Conservation (phyloP, 2,888 invertebrate species). For the Polydesmus complanatus region DNA sequence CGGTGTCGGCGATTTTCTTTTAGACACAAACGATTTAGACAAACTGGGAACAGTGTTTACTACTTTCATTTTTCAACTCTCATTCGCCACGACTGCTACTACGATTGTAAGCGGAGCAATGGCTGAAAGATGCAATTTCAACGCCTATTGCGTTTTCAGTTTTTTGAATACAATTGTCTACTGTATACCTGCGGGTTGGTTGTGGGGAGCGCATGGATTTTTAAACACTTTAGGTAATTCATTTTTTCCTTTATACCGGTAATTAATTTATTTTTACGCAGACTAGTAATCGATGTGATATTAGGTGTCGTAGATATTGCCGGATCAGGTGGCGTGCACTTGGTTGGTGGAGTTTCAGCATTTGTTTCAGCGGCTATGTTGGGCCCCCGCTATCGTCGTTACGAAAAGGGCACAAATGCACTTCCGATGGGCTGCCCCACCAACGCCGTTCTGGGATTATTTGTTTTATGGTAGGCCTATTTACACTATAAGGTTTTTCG, state of each 20-base stretch:
- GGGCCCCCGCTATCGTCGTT: constrained; percentile 63
- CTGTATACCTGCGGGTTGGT: constrained; percentile 86
- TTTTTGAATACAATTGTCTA: constrained; percentile 77
- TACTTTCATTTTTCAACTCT: constrained; percentile 34
- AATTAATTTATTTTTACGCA: too few relatives aligned
- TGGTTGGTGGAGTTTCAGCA: constrained; percentile 62
- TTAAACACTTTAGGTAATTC: constrained; percentile 58
- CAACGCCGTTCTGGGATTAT: constrained; percentile 79
- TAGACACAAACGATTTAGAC: constrained; percentile 27
- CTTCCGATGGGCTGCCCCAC: constrained; percentile 74
- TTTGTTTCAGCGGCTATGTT: constrained; percentile 79
- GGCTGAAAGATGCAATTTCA: constrained; percentile 87
- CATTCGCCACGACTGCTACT: constrained; percentile 78
- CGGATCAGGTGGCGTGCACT: constrained; percentile 74
- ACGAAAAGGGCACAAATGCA: constrained; percentile 57
- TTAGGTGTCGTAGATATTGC: constrained; percentile 86
- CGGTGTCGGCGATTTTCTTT: constrained; percentile 34
- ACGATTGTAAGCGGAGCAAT: constrained; percentile 88
- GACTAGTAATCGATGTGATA: too few relatives aligned
- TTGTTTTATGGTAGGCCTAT: constrained; percentile 57
- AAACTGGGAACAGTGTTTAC: constrained; percentile 29
- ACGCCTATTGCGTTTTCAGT: constrained; percentile 80
- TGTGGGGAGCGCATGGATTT: constrained; percentile 78
- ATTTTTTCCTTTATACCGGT: too few relatives aligned
- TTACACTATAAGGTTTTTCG: neutral